phyloP scores from a whole-genome alignment of 2,888 invertebrate species.

The Leptinotarsa juncta region DNA sequence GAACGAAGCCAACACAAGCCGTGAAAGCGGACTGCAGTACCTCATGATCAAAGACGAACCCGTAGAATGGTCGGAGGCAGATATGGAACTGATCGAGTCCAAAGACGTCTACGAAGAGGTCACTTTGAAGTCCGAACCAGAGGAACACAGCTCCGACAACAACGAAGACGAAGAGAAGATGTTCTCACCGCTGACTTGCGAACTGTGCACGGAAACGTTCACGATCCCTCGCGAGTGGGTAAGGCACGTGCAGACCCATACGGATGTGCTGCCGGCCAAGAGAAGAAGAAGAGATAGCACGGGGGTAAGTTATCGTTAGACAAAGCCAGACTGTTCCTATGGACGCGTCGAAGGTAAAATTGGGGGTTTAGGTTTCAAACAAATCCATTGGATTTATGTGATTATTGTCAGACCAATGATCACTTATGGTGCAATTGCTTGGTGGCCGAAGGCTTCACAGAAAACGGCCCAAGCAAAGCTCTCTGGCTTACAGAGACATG shows the following conservation, averaged over 20 bases:
- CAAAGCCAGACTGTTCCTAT: no score
- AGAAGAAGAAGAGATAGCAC: conserved; percentile 70
- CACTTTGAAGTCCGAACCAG: conserved; percentile 74
- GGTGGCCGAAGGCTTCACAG: no score
- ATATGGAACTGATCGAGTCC: conserved; percentile 70
- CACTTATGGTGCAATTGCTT: no score
- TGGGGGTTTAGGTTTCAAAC: no score
- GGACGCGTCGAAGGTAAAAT: no score
- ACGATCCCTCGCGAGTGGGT: conserved; percentile 86
- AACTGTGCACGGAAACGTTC: conserved; percentile 86
- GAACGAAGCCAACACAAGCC: conserved; percentile 34
- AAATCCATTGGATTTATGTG: no score
- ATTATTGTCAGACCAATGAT: no score
- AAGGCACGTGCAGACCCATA: conserved; percentile 84
- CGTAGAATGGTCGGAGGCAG: conserved; percentile 78
- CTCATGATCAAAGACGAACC: conserved; percentile 72
- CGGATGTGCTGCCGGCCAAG: conserved; percentile 71
- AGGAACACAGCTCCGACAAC: conserved; percentile 69
- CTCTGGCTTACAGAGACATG: no score
- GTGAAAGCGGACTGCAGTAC: conserved; percentile 54
- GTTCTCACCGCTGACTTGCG: conserved; percentile 84
- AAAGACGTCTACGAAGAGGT: conserved; percentile 77
- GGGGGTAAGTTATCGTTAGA: conserved; percentile 43
- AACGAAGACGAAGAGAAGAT: conserved; percentile 74
- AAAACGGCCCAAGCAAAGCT: no score